A percentile compares a stretch with the other conserved stretches of the same genome.
Evolutionary conservation across 2,888 invertebrate genomes (phyloP).

Genomic region (Encarsia formosa): DNA sequence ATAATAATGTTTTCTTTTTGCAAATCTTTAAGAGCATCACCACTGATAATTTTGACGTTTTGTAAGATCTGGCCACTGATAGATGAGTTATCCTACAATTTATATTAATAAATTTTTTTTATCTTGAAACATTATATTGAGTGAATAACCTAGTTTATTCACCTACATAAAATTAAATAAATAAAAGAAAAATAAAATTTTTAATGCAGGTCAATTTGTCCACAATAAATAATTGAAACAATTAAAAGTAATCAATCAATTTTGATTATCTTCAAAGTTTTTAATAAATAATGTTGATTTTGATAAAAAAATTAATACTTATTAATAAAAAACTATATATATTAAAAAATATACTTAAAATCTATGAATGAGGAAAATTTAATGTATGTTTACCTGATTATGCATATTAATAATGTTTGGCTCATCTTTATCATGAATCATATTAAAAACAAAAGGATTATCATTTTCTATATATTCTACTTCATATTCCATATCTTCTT

Average conservation of each 20-base stretch:
- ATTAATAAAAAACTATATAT: too few relatives aligned
- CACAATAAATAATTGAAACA: too few relatives aligned
- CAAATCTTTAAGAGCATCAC: constrained; percentile 23
- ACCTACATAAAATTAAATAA: too few relatives aligned
- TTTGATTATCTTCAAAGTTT: too few relatives aligned
- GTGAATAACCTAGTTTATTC: too few relatives aligned
- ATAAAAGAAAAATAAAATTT: too few relatives aligned
- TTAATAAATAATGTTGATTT: too few relatives aligned
- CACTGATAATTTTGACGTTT: constrained; percentile 18
- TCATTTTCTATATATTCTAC: constrained; percentile 36
- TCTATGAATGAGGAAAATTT: not conserved
- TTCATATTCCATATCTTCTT: constrained; percentile 30
- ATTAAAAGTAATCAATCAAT: too few relatives aligned
- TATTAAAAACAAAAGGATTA: constrained; percentile 19
- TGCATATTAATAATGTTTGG: constrained; percentile 21
- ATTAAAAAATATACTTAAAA: not conserved
- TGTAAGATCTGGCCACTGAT: constrained; percentile 21
- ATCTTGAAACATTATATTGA: too few relatives aligned
- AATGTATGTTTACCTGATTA: constrained; percentile 14
- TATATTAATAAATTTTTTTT: too few relatives aligned
- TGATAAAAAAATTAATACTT: too few relatives aligned
- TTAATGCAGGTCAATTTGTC: too few relatives aligned
- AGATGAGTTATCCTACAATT: constrained; percentile 12
- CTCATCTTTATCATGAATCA: constrained; percentile 11
- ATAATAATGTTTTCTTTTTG: constrained; percentile 31